These are phyloP conservation scores for Poeciliopsis prolifica DNA, from an alignment of 2,113 vertebrate genomes.

Conservation along the genomic window DNA sequence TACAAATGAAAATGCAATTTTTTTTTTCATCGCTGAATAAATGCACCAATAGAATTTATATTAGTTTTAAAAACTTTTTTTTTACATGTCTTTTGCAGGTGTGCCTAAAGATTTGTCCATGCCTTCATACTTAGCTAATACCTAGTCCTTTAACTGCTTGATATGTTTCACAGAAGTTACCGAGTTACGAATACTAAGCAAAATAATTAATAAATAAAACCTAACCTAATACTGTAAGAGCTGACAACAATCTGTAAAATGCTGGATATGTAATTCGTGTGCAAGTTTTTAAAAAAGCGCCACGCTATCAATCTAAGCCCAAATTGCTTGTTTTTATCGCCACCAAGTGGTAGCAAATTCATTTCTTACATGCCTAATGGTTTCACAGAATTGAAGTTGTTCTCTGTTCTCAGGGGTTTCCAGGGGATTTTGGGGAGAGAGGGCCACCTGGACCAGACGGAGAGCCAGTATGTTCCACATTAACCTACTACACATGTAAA, in stretches of 20 bases:
- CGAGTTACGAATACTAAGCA: not conserved
- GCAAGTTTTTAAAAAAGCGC: not conserved
- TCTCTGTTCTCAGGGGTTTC: constrained; percentile 88
- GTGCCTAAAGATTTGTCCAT: no score
- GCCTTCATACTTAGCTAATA: not conserved
- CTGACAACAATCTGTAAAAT: not conserved
- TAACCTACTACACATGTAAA: constrained; percentile 9
- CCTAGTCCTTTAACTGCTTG: not conserved
- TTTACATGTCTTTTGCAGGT: no score
- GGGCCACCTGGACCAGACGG: constrained; percentile 95
- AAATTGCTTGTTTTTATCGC: not conserved
- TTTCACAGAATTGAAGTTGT: constrained; percentile 25
- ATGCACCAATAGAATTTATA: no score
- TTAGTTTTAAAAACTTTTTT: no score
- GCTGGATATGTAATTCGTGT: not conserved
- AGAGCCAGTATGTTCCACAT: constrained; percentile 90
- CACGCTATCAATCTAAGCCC: not conserved
- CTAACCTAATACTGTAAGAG: not conserved
- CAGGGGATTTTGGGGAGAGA: constrained; percentile 94
- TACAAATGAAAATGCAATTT: no score
- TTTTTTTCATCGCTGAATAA: no score
- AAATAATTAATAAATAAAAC: not conserved
- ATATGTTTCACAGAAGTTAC: not conserved
- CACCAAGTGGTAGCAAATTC: not conserved
- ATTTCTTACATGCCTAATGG: not conserved